Base-by-base conservation (phyloP, 2,797 vertebrate species). In the Numenius phaeopus region DNA sequence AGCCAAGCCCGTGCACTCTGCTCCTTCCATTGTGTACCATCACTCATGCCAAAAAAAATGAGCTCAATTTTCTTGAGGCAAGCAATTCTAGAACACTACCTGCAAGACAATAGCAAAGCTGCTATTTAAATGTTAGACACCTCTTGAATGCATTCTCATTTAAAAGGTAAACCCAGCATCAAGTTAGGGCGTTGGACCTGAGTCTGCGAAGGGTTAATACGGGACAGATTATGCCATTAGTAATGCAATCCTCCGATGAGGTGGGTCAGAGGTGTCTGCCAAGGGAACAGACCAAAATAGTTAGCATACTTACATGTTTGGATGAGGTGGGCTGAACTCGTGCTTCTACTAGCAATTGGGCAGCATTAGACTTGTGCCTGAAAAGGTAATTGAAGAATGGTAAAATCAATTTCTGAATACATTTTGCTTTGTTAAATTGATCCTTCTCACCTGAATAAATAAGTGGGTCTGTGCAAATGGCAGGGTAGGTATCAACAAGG, bases 361-460 rank as follows among this genome's bases (percentile, higher is more conserved):
- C 99, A 77, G 99, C 99, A 98, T 99, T 99, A 97, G 99, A 99
- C 98, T 99, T 99, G 97, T 99, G 99, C 97, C 99, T 99, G 98
- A 79, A 97, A 98, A 90, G 66, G 86, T 78, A 97, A 96, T 90
- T 84, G 71, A 94, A 95, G 54, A 97, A 95, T 4, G 29, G 88
- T 69, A 49, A 95, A 87, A 94, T 94, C 37, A 83, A 76, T 40
- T 83, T 72, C 82, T 76, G 40, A 65, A 72, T 30, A 67, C 7
- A 59, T 69, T 72, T 59, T 81, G 50, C 66, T 66, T 52, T 8
- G 7, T 87, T 94, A 73, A 92, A 90, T 27, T 62, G 62, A 76
- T 85, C 66, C 52, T 79, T 80, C 64, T 89, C 3, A 2, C 34
- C 52, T 71, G 52, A 89, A 87, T 55, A 75, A 95, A 58, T 59